These are phyloP conservation scores for Neotoma lepida DNA, from an alignment of 2,113 vertebrate species.

Conservation along the genomic window DNA sequence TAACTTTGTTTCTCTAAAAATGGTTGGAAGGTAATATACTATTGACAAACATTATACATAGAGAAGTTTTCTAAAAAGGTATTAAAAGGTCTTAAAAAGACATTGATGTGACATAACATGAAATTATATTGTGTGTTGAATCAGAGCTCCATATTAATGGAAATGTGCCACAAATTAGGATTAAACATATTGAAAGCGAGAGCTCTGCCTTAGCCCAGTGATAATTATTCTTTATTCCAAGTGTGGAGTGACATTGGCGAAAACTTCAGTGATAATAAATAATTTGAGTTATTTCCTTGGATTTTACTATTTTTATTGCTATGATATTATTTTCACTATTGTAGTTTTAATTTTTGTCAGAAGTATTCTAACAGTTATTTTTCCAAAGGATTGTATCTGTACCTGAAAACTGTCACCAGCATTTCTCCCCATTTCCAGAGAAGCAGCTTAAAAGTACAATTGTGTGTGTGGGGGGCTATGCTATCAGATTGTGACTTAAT, in stretches of 20 bases:
- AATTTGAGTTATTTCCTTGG: slow-evolving; percentile 21
- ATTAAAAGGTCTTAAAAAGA: background rate
- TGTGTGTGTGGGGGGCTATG: slow-evolving; percentile 12
- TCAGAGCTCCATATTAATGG: background rate
- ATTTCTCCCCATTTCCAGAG: background rate
- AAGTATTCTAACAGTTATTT: background rate
- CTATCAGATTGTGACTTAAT: background rate
- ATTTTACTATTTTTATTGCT: slow-evolving; percentile 14
- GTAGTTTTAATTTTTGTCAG: background rate
- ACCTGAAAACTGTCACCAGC: background rate
- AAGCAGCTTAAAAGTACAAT: background rate
- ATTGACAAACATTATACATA: background rate
- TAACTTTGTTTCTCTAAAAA: slow-evolving; percentile 45
- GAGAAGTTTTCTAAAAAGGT: background rate
- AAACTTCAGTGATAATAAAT: background rate
- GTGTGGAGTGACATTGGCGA: background rate
- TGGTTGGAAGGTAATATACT: background rate
- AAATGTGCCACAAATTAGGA: background rate
- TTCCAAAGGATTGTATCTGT: slow-evolving; percentile 10
- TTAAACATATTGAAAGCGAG: slow-evolving; percentile 4
- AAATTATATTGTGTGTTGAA: background rate
- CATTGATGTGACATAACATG: background rate
- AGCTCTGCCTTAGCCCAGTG: background rate
- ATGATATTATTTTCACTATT: background rate
- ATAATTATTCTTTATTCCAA: background rate